phyloP scores from a whole-genome alignment of 1,140 invertebrate genomes.

The Agraylea sexmaculata region DNA sequence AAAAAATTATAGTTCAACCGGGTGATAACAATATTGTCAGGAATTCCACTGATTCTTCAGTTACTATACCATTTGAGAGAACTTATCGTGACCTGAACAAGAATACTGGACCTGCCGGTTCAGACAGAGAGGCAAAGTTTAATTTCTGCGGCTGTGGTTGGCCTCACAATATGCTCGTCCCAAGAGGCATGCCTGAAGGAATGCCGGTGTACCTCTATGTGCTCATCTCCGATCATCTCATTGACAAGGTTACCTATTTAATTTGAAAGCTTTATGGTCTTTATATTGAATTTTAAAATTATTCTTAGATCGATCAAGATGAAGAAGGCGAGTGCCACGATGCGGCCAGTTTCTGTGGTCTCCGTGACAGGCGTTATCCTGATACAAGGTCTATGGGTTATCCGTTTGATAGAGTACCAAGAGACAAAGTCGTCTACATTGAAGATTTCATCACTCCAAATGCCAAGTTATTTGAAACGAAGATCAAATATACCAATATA shows the following conservation, averaged over 20 bases:
- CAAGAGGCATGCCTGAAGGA: slow-evolving; percentile 54
- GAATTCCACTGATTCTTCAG: slow-evolving; percentile 43
- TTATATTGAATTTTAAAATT: slow-evolving; percentile 9
- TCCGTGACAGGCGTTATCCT: slow-evolving; percentile 42
- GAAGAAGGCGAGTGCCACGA: slow-evolving; percentile 35
- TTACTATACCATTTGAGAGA: slow-evolving; percentile 52
- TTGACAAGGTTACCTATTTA: slow-evolving; percentile 47
- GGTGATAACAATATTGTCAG: slow-evolving; percentile 44
- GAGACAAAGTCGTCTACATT: no score
- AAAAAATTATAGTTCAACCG: slow-evolving; percentile 35
- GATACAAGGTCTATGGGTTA: slow-evolving; percentile 47
- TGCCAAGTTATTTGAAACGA: no score
- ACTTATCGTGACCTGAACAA: slow-evolving; percentile 47
- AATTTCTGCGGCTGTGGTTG: slow-evolving; percentile 45
- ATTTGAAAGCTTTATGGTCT: no score
- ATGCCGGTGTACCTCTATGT: slow-evolving; percentile 53
- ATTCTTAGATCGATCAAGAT: slow-evolving; percentile 32
- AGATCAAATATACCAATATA: no score
- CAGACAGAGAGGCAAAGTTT: slow-evolving; percentile 27
- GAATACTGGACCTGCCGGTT: slow-evolving; percentile 27
- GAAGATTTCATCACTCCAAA: no score
- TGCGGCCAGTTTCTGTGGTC: slow-evolving; percentile 43
- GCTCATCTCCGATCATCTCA: slow-evolving; percentile 57
- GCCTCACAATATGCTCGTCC: slow-evolving; percentile 61
- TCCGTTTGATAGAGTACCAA: slow-evolving; percentile 42